Evolutionary conservation across 2,113 vertebrate genomes (phyloP).

Genomic region (Carassius gibelio): DNA sequence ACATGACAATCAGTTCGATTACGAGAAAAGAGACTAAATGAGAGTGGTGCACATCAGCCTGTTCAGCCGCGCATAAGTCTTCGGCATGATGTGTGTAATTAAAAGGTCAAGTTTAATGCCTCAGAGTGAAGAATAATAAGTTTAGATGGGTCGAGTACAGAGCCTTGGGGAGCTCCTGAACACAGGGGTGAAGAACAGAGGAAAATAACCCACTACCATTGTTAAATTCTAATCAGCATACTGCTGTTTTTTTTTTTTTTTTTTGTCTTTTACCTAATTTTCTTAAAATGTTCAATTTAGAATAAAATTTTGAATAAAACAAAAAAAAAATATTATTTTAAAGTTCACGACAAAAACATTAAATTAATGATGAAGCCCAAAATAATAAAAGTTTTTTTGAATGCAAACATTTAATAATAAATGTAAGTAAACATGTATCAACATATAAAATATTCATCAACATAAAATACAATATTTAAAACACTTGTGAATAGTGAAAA

Average conservation of each 20-base stretch:
- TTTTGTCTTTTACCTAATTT: neutral
- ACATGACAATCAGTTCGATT: constrained; percentile 30
- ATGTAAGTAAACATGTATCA: too few species aligned
- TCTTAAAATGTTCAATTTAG: neutral
- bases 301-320: too few species aligned
- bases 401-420: neutral
- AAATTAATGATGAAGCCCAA: neutral
- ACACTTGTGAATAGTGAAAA: neutral
- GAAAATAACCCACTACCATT: neutral
- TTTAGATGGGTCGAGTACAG: neutral
- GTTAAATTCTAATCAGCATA: neutral
- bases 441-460: neutral
- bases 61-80: neutral
- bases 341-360: neutral
- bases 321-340: too few species aligned
- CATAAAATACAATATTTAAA: neutral
- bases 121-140: neutral
- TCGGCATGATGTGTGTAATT: neutral
- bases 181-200: neutral
- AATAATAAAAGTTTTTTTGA: neutral
- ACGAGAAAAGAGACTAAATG: constrained; percentile 30
- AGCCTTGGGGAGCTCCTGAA: constrained; percentile 22
- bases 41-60: neutral
- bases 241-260: neutral
- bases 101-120: neutral